Conservation (phyloP, 2,113 vertebrate genomes). For the Erinaceus europaeus region DNA sequence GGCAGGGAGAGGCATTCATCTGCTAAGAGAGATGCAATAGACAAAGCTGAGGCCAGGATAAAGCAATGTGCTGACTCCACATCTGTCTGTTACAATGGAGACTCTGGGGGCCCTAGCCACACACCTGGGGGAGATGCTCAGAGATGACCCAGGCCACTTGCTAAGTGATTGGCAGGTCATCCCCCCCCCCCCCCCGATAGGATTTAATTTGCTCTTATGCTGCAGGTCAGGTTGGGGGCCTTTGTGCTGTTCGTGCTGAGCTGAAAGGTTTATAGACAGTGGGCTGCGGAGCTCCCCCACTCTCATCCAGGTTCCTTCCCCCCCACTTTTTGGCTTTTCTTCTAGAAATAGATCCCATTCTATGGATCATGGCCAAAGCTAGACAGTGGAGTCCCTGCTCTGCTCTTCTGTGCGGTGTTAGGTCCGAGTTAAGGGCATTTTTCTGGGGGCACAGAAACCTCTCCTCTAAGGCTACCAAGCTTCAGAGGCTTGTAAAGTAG, state of each 20-base stretch:
- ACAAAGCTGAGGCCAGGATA: not conserved
- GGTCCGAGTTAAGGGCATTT: not conserved
- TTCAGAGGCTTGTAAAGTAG: not conserved
- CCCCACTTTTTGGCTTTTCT: not conserved
- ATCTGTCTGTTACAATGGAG: not conserved
- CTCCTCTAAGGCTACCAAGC: not conserved
- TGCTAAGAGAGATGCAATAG: no score
- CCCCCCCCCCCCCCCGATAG: not conserved
- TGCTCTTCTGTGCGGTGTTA: not conserved
- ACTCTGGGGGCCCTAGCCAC: not conserved
- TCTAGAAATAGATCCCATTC: not conserved
- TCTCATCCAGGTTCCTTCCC: not conserved
- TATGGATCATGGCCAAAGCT: not conserved
- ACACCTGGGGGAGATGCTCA: not conserved
- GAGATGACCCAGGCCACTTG: not conserved
- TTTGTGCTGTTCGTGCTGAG: not conserved
- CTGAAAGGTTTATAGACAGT: not conserved
- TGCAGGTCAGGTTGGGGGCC: not conserved
- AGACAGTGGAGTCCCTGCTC: not conserved
- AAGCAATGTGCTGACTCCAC: fast-evolving
- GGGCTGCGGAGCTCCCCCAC: not conserved
- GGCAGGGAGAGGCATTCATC: not conserved
- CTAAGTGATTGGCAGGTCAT: not conserved
- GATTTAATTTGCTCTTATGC: not conserved
- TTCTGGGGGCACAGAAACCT: not conserved